These are phyloP conservation scores for Heliothis peltigera DNA, from an alignment of 2,888 invertebrate species.

Conservation along the genomic window DNA sequence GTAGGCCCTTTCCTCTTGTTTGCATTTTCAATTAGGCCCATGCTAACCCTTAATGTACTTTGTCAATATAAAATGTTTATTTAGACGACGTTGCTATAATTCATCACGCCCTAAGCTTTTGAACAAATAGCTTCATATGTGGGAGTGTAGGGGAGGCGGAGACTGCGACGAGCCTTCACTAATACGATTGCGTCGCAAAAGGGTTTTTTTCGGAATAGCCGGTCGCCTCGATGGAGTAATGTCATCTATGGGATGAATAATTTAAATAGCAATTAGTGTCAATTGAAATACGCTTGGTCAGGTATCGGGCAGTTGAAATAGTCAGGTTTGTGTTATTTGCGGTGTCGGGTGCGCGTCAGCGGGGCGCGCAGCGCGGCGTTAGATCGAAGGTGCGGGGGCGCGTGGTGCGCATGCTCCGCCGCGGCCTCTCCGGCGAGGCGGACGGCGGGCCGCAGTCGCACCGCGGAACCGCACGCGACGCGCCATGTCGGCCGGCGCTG, in stretches of 20 bases:
- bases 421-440: conserved; percentile 74
- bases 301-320: conserved; percentile 73
- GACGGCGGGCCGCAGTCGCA: conserved; percentile 83
- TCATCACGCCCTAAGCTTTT: conserved; percentile 61
- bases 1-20: conserved; percentile 68
- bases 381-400: conserved; percentile 84
- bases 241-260: conserved; percentile 54
- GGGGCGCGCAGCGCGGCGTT: conserved; percentile 79
- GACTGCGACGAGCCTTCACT: conserved; percentile 54
- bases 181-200: conserved; percentile 52
- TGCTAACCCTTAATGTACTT: conserved; percentile 45
- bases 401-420: conserved; percentile 77
- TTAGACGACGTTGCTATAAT: conserved; percentile 64
- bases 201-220: conserved; percentile 19
- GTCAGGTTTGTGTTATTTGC: conserved; percentile 85
- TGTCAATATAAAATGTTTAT: conserved; percentile 56
- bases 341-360: conserved; percentile 80
- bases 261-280: conserved; percentile 67
- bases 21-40: conserved; percentile 72
- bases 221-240: conserved; percentile 32
- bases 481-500: conserved; percentile 85
- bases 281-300: conserved; percentile 70
- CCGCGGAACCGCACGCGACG: conserved; percentile 82
- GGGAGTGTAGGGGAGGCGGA: conserved; percentile 58
- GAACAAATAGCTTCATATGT: conserved; percentile 66